Conservation (phyloP, 2,113 vertebrate species). For the Paratilapia polleni region DNA sequence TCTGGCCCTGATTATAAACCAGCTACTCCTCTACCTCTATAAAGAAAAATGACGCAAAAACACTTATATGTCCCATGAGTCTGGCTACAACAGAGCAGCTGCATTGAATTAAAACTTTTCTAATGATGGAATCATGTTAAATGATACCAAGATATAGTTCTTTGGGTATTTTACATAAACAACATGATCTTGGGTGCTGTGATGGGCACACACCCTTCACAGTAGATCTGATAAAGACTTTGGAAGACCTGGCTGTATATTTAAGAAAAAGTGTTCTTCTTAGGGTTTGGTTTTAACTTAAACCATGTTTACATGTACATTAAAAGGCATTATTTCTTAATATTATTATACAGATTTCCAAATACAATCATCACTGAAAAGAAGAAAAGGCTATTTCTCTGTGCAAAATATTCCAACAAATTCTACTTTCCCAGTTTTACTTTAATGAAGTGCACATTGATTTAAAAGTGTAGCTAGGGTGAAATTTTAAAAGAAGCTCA, state of each 20-base stretch:
- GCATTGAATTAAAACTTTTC: neutral
- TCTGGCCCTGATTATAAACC: conserved; percentile 58
- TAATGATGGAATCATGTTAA: neutral
- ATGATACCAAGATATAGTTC: no score
- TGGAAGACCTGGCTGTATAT: neutral
- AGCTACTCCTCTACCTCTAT: conserved; percentile 30
- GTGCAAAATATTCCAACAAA: neutral
- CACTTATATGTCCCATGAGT: neutral
- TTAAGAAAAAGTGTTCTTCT: neutral
- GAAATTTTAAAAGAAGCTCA: neutral
- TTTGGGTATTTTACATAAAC: neutral
- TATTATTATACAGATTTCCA: neutral
- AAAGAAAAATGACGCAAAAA: conserved; percentile 44
- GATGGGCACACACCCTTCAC: neutral
- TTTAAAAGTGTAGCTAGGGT: neutral
- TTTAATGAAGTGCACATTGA: neutral
- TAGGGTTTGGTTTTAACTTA: neutral
- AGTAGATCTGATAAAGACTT: neutral
- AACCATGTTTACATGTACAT: no score
- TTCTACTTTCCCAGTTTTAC: neutral
- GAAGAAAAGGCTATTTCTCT: neutral
- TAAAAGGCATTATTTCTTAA: neutral
- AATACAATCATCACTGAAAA: neutral
- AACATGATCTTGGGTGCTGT: neutral
- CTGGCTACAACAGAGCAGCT: conserved; percentile 2